Conservation (phyloP, 2,797 vertebrate species). For the Sphaeramia orbicularis region DNA sequence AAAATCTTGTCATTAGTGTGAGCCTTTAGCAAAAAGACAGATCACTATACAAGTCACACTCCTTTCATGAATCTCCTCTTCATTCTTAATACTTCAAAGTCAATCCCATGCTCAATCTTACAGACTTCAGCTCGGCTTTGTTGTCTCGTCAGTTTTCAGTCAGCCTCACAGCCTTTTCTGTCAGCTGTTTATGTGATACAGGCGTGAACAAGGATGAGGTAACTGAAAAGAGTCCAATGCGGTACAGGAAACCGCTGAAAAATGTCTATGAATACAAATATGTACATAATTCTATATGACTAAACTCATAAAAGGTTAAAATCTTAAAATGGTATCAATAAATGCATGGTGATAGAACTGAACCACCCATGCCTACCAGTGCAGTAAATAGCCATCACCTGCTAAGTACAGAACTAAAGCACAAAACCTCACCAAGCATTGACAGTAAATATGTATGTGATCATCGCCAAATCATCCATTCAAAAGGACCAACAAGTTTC, state of each 20-base stretch:
- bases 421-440: too few relatives aligned
- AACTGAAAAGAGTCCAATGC: slow-evolving; percentile 27
- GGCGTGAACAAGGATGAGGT: slow-evolving; percentile 18
- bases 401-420: not conserved
- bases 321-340: not conserved
- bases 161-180: slow-evolving; percentile 42
- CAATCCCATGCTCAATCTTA: slow-evolving; percentile 29
- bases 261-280: slow-evolving; percentile 7
- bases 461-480: not conserved
- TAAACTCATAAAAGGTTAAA: slow-evolving; percentile 6
- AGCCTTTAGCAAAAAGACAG: slow-evolving; percentile 41
- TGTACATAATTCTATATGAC: not conserved
- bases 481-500: slow-evolving; percentile 13
- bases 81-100: slow-evolving; percentile 52
- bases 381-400: not conserved
- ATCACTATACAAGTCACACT: slow-evolving; percentile 23
- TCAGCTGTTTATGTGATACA: slow-evolving; percentile 26
- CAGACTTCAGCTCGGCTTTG: slow-evolving; percentile 47
- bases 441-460: too few relatives aligned
- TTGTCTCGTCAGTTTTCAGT: slow-evolving; percentile 47
- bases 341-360: not conserved
- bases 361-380: not conserved
- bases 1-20: slow-evolving; percentile 37
- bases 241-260: slow-evolving; percentile 10
- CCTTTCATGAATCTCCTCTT: slow-evolving; percentile 31